Conservation (phyloP, 2,888 invertebrate genomes). For the Altica lythri region DNA sequence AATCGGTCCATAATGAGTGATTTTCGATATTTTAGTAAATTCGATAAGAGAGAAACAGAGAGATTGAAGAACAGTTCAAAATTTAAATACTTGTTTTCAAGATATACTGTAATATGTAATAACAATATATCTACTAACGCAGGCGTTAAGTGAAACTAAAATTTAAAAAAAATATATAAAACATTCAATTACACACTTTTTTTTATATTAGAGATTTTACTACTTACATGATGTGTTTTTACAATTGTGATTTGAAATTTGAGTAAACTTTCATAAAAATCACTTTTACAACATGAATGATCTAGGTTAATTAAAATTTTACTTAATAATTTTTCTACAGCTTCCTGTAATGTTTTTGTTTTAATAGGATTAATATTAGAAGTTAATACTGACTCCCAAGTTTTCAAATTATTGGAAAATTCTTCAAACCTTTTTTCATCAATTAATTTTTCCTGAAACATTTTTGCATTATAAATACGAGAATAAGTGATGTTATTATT, state of each 20-base stretch:
- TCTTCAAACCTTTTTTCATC: slow-evolving; percentile 26
- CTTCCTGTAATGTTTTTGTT: slow-evolving; percentile 44
- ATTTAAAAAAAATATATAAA: too few relatives aligned
- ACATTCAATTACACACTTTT: too few relatives aligned
- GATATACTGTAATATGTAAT: slow-evolving; percentile 42
- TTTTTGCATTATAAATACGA: too few relatives aligned
- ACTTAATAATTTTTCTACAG: slow-evolving; percentile 45
- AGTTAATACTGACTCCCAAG: slow-evolving; percentile 47
- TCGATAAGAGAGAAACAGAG: slow-evolving; percentile 46
- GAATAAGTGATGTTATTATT: too few relatives aligned
- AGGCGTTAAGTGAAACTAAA: slow-evolving; percentile 49
- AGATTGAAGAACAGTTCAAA: slow-evolving; percentile 42
- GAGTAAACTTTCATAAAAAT: slow-evolving; percentile 43
- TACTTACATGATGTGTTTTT: slow-evolving; percentile 48
- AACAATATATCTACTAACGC: slow-evolving; percentile 47
- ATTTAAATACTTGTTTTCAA: slow-evolving; percentile 34
- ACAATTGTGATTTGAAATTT: slow-evolving; percentile 47
- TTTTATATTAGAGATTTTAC: slow-evolving; percentile 1
- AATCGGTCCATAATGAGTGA: slow-evolving; percentile 52
- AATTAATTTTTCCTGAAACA: slow-evolving; percentile 37
- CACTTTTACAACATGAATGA: slow-evolving; percentile 32
- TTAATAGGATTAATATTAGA: slow-evolving; percentile 50
- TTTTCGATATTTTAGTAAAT: slow-evolving; percentile 49
- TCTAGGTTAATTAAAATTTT: slow-evolving; percentile 38
- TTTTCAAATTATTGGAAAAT: slow-evolving; percentile 41